phyloP scores from a whole-genome alignment of 1,140 invertebrate genomes.

The Formica selysi region DNA sequence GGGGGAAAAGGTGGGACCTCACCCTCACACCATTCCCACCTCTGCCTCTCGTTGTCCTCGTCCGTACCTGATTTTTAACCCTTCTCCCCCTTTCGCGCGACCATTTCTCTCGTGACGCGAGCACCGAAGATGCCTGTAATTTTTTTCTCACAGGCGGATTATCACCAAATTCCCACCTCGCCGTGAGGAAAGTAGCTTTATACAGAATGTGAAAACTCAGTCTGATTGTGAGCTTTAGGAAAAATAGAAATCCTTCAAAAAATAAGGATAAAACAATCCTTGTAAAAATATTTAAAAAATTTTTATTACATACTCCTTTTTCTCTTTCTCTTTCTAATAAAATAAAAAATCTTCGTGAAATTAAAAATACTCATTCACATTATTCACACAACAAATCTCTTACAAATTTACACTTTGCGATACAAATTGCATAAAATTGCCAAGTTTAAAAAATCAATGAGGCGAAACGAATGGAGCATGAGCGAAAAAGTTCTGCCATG shows the following conservation, averaged over 20 bases:
- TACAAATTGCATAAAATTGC: neutral
- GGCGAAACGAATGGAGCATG: neutral
- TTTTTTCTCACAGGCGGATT: conserved; percentile 35
- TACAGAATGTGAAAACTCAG: neutral
- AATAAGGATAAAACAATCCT: neutral
- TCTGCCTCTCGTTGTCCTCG: neutral
- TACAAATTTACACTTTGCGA: neutral
- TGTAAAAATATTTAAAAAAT: neutral
- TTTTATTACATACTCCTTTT: neutral
- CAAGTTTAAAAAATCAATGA: neutral
- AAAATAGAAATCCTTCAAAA: neutral
- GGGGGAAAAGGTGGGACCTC: conserved; percentile 47
- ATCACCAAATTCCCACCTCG: conserved; percentile 23
- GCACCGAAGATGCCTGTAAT: neutral
- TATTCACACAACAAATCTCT: neutral
- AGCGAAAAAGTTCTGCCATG: conserved; percentile 33
- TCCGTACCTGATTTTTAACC: conserved; percentile 40
- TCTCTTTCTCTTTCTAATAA: neutral
- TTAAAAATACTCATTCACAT: neutral
- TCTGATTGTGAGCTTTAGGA: neutral
- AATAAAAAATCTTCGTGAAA: neutral
- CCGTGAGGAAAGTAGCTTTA: conserved; percentile 1
- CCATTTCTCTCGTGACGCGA: conserved; percentile 49
- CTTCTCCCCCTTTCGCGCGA: conserved; percentile 35
- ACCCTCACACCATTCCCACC: conserved; percentile 38